Base-by-base conservation (phyloP, 2,797 vertebrate species). In the Mergus octosetaceus region DNA sequence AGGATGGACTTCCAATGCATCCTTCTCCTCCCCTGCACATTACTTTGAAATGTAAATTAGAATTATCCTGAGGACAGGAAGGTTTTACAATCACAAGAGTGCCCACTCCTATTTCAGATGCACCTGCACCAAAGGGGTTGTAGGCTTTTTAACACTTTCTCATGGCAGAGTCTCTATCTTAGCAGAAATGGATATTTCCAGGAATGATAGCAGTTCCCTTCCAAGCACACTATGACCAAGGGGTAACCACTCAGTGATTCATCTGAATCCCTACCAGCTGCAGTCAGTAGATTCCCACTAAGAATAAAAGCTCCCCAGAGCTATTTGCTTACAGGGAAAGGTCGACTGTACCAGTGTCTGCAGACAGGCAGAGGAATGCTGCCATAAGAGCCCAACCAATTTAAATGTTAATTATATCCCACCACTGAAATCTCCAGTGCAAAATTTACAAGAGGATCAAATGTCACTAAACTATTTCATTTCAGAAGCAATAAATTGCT, bases 401-500 rank as follows among this genome's bases (percentile, higher is more conserved):
- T 78, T 49, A n/a, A 41, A 58, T 18, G 54, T 36, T 72, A 60
- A 89, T 76, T 60, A 68, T 16, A 83, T n/a, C 72, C 74, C 64
- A 70, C 45, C 71, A 21, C 68, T 8, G 38, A 87, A 79, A 49
- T 76, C 71, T 51, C 65, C 78, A 60, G 64, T n/a, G 69, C 64
- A 74, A 64, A n/a, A 79, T 71, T 69, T 69, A 72, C 87, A 83
- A n/a, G 47, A 90, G 54, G 86, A 90, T 92, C 71, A 20, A 57
- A 73, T 82, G 86, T 85, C 91, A 70, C 12, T 1, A 25, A 92
- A 76, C 30, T 6, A 39, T 60, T 94, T 73, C 18, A 51, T 62
- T 92, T 74, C 84, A 90, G 77, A 87, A 82, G 87, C 78, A 85
- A 73, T 32, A 41, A 70, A 75, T 18, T 60, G 54, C 69, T 89